These are phyloP conservation scores for Saccopteryx bilineata DNA, from an alignment of 2,113 vertebrate species.

Conservation along the genomic window DNA sequence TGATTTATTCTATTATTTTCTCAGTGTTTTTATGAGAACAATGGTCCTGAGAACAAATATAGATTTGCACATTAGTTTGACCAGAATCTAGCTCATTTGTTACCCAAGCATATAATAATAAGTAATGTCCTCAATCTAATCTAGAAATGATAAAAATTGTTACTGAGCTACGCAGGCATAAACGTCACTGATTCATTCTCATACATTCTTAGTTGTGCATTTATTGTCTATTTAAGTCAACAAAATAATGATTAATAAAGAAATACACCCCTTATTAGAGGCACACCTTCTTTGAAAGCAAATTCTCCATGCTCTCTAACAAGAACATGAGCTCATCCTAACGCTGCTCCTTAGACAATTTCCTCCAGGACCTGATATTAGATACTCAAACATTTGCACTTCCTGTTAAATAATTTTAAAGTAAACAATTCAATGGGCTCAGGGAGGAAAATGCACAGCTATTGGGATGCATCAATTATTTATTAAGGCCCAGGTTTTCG, in stretches of 20 bases:
- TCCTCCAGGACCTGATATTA: neutral
- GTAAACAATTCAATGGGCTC: neutral
- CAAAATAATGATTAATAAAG: constrained; percentile 78
- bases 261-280: neutral
- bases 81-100: neutral
- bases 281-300: constrained; percentile 59
- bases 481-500: neutral
- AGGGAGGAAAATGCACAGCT: neutral
- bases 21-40: constrained; percentile 4
- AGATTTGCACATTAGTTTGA: neutral
- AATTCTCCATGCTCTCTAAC: neutral
- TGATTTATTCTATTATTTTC: constrained; percentile 15
- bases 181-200: constrained; percentile 80
- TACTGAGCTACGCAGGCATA: constrained; percentile 69
- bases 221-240: constrained; percentile 84
- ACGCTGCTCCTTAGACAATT: neutral
- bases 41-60: neutral
- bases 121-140: constrained; percentile 60
- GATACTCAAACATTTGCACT: neutral
- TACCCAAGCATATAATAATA: constrained; percentile 51
- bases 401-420: neutral
- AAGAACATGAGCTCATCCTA: neutral
- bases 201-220: constrained; percentile 71
- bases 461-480: neutral
- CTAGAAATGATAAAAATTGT: constrained; percentile 78